Conservation (phyloP, 2,888 invertebrate species). For the Erebia epiphron region DNA sequence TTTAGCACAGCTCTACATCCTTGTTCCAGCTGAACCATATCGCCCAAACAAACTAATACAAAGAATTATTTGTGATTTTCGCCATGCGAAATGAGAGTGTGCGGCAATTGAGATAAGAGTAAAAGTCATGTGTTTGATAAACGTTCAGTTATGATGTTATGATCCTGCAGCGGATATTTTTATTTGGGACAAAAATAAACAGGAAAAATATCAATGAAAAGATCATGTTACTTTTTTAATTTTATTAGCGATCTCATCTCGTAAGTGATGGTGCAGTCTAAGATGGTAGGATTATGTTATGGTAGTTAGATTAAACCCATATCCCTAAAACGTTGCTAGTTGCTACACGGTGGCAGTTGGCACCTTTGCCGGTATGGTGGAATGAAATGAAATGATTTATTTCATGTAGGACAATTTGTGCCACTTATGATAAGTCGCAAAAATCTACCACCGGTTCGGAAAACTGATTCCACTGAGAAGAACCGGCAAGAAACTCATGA, state of each 20-base stretch:
- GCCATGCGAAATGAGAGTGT: constrained; percentile 52
- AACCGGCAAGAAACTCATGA: too few species aligned
- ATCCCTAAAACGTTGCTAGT: too few species aligned
- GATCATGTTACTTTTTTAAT: neutral
- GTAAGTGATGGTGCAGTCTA: neutral
- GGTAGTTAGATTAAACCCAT: too few species aligned
- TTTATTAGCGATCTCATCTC: neutral
- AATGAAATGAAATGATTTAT: too few species aligned
- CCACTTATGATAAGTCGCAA: too few species aligned
- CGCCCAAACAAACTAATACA: constrained; percentile 71
- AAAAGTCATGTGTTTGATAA: constrained; percentile 24
- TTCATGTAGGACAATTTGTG: too few species aligned
- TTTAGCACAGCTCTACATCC: constrained; percentile 20
- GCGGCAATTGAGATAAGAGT: constrained; percentile 37
- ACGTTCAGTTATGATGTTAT: neutral
- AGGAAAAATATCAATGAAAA: neutral
- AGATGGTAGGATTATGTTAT: too few species aligned
- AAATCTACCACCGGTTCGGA: too few species aligned
- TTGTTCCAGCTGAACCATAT: constrained; percentile 48
- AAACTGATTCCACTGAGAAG: too few species aligned
- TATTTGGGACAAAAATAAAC: neutral
- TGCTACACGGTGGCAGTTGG: too few species aligned
- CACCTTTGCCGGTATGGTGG: too few species aligned
- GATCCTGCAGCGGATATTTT: constrained; percentile 1
- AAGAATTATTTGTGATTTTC: constrained; percentile 76